Evolutionary conservation across 2,888 invertebrate species (phyloP).

Genomic region (Habroteleia sp.): DNA sequence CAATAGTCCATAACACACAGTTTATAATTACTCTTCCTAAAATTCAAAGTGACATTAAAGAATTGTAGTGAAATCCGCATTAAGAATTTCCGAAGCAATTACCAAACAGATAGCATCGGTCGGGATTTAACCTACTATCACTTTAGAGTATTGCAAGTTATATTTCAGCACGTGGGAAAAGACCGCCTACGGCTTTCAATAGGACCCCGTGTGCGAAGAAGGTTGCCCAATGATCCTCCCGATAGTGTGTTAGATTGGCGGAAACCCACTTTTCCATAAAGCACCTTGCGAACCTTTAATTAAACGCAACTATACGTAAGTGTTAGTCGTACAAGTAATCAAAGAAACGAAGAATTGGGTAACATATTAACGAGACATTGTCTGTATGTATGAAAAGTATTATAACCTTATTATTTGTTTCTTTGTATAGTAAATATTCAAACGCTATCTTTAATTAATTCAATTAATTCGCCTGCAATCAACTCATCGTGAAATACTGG

Average conservation of each 20-base stretch:
- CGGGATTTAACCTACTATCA: conserved; percentile 79
- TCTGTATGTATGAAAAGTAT: conserved; percentile 47
- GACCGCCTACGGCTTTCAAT: conserved; percentile 73
- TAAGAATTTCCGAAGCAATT: conserved; percentile 71
- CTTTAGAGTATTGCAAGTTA: conserved; percentile 79
- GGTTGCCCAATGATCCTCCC: conserved; percentile 79
- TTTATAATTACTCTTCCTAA: conserved; percentile 31
- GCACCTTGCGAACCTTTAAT: conserved; percentile 64
- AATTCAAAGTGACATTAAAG: conserved; percentile 57
- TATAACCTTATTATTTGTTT: conserved; percentile 48
- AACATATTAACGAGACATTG: conserved; percentile 62
- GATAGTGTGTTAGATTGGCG: conserved; percentile 77
- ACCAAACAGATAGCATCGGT: conserved; percentile 76
- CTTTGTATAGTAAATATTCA: conserved; percentile 45
- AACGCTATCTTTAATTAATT: conserved; percentile 58
- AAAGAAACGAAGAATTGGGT: conserved; percentile 64
- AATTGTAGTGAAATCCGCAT: conserved; percentile 58
- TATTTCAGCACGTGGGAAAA: conserved; percentile 79
- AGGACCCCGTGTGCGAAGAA: conserved; percentile 75
- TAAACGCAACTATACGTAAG: conserved; percentile 54
- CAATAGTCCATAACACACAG: conserved; percentile 47
- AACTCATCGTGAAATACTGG: conserved; percentile 53
- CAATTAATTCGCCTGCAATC: conserved; percentile 57
- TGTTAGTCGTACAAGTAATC: conserved; percentile 50
- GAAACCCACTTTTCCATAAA: conserved; percentile 79